Base-by-base conservation (phyloP, 2,113 vertebrate genomes). In the Epinephelus lanceolatus region DNA sequence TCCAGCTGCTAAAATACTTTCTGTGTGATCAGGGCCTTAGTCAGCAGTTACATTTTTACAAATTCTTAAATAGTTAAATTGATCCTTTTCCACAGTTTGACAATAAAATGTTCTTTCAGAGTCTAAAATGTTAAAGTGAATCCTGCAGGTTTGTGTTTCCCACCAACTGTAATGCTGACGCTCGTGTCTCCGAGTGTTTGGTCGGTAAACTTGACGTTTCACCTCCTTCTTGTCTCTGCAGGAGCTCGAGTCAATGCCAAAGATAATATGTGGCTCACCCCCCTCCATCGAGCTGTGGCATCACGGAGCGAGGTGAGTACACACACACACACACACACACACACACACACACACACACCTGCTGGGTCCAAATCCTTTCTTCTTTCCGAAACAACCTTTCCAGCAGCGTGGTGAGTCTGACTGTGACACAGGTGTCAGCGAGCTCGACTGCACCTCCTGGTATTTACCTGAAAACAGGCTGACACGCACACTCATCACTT, bases 231-330 rank as follows among this genome's bases (percentile, higher is more conserved):
- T 77, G 12, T 27, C 42, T 71, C 68, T 84, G 75, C 93, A 99
- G 98, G 98, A 0, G 97, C 98, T 42, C 97, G 98, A 53, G 98
- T 99, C 55, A 99, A 99, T 80, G 98, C 98, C 94, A 99, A 99
- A 96, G 98, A 99, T 85, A 99, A 96, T 65, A 99, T 99, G 98
- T 99, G 98, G 98, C 95, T 99, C 92, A 99, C 98, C 45, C 98
- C 98, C 57, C 96, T 99, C 25, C 98, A 99, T 89, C 96, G 98
- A 2, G 97, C 98, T 0, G 97, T 99, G 80, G 98, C 98, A 66
- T 99, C 98, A 69, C 96, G 98, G 81, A 99, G 97, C 30, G 98
- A 99, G 94, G 98, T 99, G 90, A 96, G 94, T 42, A 3, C 4
- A 13, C 25, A 27, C 49, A 15, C 62, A 59, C 30, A 37, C 67